These are phyloP conservation scores for Scartelaos histophorus DNA, from an alignment of 2,113 vertebrate genomes.

Conservation along the genomic window DNA sequence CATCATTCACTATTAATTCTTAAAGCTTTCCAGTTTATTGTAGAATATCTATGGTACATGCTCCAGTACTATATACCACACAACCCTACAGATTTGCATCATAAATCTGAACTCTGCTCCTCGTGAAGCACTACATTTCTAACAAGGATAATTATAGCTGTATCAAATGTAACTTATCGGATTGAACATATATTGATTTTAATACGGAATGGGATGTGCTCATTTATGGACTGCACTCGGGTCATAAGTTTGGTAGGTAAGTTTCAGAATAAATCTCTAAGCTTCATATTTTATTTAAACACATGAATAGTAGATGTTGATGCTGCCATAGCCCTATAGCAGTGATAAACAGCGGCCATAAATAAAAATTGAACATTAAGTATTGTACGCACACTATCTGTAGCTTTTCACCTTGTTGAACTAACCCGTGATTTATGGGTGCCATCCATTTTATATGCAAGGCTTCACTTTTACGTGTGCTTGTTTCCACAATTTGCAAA, in stretches of 20 bases:
- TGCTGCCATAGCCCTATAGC: not conserved
- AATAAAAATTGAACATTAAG: slow-evolving; percentile 17
- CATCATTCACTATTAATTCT: too few species aligned
- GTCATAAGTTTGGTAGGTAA: not conserved
- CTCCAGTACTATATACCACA: too few species aligned
- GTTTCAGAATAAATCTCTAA: not conserved
- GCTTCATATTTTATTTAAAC: slow-evolving; percentile 13
- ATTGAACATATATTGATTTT: not conserved
- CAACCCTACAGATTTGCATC: not conserved
- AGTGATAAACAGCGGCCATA: slow-evolving; percentile 12
- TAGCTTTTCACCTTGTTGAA: not conserved
- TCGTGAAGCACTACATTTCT: not conserved
- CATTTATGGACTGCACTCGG: not conserved
- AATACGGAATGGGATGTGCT: not conserved
- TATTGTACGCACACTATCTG: slow-evolving; percentile 3
- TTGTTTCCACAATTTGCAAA: slow-evolving; percentile 16
- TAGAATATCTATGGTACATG: not conserved
- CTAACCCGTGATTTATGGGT: slow-evolving; percentile 31
- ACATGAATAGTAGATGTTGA: slow-evolving; percentile 1
- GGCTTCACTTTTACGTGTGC: slow-evolving; percentile 1
- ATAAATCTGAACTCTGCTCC: not conserved
- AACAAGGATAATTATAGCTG: not conserved
- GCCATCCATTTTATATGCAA: slow-evolving; percentile 11
- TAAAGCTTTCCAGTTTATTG: too few species aligned
- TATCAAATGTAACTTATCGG: not conserved